Conservation (phyloP, 2,113 vertebrate species). For the Hyperoodon ampullatus region DNA sequence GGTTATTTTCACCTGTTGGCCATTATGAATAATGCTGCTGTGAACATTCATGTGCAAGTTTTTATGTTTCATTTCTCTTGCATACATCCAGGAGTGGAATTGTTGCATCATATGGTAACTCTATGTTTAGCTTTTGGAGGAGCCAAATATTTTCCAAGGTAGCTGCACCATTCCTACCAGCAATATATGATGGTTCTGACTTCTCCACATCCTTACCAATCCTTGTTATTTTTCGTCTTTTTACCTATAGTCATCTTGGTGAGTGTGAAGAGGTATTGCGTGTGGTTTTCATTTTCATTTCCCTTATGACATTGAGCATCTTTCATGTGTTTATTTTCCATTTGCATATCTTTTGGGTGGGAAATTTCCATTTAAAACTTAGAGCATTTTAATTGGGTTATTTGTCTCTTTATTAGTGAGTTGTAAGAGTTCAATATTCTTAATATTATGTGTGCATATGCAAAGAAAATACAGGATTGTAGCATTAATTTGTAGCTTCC, state of each 20-base stretch:
- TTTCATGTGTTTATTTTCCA: background rate
- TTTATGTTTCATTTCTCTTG: background rate
- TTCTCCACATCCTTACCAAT: background rate
- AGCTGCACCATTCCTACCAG: background rate
- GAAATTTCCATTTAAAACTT: background rate
- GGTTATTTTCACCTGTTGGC: background rate
- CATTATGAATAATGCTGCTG: background rate
- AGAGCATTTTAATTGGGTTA: background rate
- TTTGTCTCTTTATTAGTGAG: background rate
- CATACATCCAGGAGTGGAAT: background rate
- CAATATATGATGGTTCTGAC: background rate
- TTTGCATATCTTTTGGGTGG: background rate
- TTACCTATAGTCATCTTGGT: background rate
- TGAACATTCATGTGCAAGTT: background rate
- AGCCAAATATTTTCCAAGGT: background rate
- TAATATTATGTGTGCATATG: background rate
- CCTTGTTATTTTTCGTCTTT: background rate
- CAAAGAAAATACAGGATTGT: background rate
- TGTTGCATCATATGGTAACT: background rate
- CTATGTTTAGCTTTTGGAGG: background rate
- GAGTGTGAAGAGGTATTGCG: background rate
- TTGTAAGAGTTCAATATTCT: background rate
- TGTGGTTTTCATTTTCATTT: background rate
- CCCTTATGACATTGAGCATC: background rate
- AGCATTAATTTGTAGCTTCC: background rate